Conservation (phyloP, 2,797 vertebrate genomes). For the Notolepis coatsorum region DNA sequence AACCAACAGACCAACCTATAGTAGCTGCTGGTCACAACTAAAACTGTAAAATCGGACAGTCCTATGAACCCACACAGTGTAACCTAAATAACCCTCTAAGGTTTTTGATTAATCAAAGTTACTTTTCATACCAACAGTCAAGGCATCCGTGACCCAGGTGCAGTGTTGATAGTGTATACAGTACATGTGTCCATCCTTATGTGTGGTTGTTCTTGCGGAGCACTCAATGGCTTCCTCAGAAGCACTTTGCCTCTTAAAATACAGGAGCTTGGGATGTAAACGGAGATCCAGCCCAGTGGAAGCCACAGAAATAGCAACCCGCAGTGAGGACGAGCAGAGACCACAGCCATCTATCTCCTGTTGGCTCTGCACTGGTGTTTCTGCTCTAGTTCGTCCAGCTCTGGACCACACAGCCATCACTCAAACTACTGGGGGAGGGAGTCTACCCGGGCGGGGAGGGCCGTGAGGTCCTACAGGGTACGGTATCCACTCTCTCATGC, state of each 20-base stretch:
- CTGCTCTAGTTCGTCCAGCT: conserved; percentile 27
- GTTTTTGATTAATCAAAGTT: conserved; percentile 5
- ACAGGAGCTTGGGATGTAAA: conserved; percentile 17
- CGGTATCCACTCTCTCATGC: conserved; percentile 40
- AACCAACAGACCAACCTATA: too few relatives aligned
- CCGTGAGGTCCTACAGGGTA: not conserved
- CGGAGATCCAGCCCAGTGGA: conserved; percentile 44
- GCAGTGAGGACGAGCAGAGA: conserved; percentile 11
- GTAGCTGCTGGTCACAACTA: too few relatives aligned
- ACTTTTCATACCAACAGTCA: not conserved
- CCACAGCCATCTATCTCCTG: conserved; percentile 1
- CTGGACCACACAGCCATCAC: conserved; percentile 21
- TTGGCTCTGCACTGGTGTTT: conserved; percentile 9
- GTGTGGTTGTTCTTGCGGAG: not conserved
- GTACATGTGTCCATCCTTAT: not conserved
- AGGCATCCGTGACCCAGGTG: not conserved
- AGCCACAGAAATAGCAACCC: conserved; percentile 43
- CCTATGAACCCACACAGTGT: not conserved
- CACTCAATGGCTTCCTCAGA: conserved; percentile 20
- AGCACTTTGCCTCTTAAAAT: conserved; percentile 8
- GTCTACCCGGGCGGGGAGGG: conserved; percentile 42
- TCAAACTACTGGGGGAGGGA: conserved; percentile 17
- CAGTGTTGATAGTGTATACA: not conserved
- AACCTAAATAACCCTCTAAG: conserved; percentile 3
- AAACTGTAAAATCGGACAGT: not conserved